phyloP scores from a whole-genome alignment of 2,113 vertebrate genomes.

The Mesocricetus auratus region DNA sequence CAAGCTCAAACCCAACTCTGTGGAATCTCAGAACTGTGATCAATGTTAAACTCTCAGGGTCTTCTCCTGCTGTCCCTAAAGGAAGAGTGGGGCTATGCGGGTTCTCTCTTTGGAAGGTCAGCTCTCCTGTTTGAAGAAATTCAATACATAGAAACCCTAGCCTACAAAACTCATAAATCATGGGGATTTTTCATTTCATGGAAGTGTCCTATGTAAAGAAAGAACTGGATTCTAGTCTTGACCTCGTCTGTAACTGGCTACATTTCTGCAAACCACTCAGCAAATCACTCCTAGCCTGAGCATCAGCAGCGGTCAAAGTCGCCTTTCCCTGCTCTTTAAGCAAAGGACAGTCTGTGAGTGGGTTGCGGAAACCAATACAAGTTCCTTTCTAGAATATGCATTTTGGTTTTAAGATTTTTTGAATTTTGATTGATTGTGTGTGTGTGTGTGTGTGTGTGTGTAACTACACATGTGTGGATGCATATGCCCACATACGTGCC shows the following conservation, averaged over 20 bases:
- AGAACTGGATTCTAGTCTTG: not conserved
- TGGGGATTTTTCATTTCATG: constrained; percentile 1
- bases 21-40: not conserved
- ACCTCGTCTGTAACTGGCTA: not conserved
- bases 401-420: not conserved
- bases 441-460: not conserved
- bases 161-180: not conserved
- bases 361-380: not conserved
- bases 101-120: not conserved
- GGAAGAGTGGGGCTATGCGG: not conserved
- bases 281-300: not conserved
- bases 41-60: not conserved
- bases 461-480: too few species aligned
- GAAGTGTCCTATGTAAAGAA: not conserved
- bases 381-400: not conserved
- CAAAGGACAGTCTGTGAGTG: not conserved
- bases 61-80: not conserved
- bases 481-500: not conserved
- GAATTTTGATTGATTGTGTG: not conserved
- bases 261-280: not conserved
- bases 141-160: constrained; percentile 40
- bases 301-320: rapidly evolving
- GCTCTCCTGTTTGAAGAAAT: constrained; percentile 48
- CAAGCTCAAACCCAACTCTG: not conserved
- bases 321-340: not conserved